A percentile compares a stretch with the other conserved stretches of the same genome.
These are phyloP conservation scores for Artibeus jamaicensis DNA, from an alignment of 2,797 vertebrate species.

Conservation along the genomic window DNA sequence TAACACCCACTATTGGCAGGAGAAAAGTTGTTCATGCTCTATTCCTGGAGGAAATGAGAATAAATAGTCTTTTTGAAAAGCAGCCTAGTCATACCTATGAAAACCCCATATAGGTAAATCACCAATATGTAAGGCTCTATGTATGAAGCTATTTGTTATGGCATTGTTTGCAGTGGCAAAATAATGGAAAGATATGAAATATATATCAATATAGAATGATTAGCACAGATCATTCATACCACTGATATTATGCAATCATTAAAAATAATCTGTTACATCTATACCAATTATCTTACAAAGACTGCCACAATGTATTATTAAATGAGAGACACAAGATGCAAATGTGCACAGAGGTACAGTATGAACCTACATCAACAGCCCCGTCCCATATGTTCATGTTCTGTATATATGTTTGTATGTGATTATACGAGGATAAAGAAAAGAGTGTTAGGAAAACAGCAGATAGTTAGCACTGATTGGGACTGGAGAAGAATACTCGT, in stretches of 20 bases:
- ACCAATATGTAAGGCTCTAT: background rate
- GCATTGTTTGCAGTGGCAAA: background rate
- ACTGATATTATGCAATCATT: background rate
- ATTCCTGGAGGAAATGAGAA: background rate
- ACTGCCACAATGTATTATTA: background rate
- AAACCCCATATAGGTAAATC: background rate
- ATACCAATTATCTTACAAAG: background rate
- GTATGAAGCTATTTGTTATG: background rate
- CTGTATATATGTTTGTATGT: background rate
- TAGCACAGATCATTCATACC: background rate
- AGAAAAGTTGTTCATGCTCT: background rate
- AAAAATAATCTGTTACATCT: background rate
- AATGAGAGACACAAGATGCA: background rate
- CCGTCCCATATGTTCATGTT: background rate
- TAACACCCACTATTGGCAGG: background rate
- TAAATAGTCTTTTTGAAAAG: background rate
- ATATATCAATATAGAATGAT: background rate
- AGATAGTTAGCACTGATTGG: background rate
- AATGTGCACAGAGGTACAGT: background rate
- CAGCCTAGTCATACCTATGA: background rate
- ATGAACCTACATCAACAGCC: background rate
- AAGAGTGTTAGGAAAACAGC: background rate
- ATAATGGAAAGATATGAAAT: background rate
- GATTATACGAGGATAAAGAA: background rate
- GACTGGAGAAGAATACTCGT: background rate